phyloP scores from a whole-genome alignment of 2,797 vertebrate genomes.

The Enteromius argenteus region DNA sequence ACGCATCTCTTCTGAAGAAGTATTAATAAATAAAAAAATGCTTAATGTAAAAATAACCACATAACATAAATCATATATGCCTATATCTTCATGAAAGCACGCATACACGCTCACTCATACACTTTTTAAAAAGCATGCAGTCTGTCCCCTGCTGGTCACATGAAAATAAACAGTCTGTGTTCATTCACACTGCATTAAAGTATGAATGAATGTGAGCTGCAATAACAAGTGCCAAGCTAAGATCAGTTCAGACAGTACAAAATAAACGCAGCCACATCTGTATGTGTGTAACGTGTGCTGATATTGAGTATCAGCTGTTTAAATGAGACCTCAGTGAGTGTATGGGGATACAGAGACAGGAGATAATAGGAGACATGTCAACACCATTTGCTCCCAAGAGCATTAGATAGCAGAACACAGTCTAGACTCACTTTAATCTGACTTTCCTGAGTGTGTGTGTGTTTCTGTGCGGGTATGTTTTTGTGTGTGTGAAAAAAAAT shows the following conservation, averaged over 20 bases:
- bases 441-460: neutral
- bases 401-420: constrained; percentile 20
- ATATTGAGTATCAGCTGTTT: neutral
- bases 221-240: neutral
- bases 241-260: neutral
- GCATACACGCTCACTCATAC: neutral
- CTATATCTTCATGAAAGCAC: neutral
- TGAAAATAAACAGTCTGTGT: neutral
- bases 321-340: neutral
- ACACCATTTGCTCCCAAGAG: constrained; percentile 1
- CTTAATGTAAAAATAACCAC: neutral
- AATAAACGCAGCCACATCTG: neutral
- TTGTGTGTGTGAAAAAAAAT: constrained; percentile 53
- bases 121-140: constrained; percentile 26
- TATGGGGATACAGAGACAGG: neutral
- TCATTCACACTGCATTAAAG: neutral
- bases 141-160: constrained; percentile 67
- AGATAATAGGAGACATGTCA: constrained; percentile 2
- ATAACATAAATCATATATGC: neutral
- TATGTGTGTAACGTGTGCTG: neutral
- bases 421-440: constrained; percentile 67
- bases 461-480: neutral
- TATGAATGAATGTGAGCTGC: neutral
- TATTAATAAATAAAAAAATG: neutral
- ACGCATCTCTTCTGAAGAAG: neutral